Evolutionary conservation across 2,888 invertebrate genomes (phyloP), one percentile per base, ranked within the genome.

Genomic region (Mactromeris polynyma): DNA sequence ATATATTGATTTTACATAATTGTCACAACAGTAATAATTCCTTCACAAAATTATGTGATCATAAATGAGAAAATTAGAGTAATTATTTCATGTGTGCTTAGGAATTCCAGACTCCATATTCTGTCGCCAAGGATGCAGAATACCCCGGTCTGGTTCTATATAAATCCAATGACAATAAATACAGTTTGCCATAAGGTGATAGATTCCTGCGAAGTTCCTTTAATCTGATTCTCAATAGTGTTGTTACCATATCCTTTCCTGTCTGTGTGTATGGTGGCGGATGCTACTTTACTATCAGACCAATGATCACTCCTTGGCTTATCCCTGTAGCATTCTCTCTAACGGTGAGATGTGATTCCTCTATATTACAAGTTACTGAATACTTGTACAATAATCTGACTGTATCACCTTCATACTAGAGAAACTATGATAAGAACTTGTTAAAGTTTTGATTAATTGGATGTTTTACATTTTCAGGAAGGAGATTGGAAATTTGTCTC

Each of bases 381-480:
- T 33, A 19, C 14, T 69, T 69, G 31, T n/a, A 69, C 69, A 36
- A 7, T 73, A 31, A 73, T 73, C 73, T 3, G 14, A 6, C 19
- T 33, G 33, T 33, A 19, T 33, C 36, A 73, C 19, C 73, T 36
- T 36, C 36, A 26, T n/a, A 26, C 33, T 73, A n/a, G 73, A 33
- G 73, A 73, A 36, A 36, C 36, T 73, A 84, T 54, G 78, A 84
- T 84, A 84, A 51, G 36, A 40, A 77, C 54, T 84, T 84, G 84
- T 84, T 84, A 77, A 78, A 84, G 17, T 83, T 54, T 46, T 84
- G 84, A 84, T 84, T 84, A 84, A 84, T 84, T 78, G 77, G 84
- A 73, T 84, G 36, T 51, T 73, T 54, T 84, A 36, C 77, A 84
- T 78, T 77, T 84, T 84, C 69, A 84, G 84, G 84, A 51, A 33